A percentile compares a stretch with the other conserved stretches of the same genome.
These are phyloP conservation scores for Thalassaphorura encarpata DNA, from an alignment of 1,140 invertebrate species.

Conservation along the genomic window DNA sequence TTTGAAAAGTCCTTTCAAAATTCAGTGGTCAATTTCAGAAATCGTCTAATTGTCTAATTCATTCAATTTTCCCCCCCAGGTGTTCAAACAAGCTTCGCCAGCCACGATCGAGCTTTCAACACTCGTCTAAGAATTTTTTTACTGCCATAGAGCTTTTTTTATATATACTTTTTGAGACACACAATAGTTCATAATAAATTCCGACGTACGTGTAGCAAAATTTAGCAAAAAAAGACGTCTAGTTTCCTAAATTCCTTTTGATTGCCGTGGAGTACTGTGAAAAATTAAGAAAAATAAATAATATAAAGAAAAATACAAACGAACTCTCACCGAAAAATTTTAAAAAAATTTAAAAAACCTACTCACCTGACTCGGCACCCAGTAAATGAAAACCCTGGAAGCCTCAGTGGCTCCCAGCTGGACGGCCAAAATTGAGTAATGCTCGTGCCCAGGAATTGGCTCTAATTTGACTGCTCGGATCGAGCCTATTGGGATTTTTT, in stretches of 20 bases:
- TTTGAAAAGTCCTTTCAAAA: too few species aligned
- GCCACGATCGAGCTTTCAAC: constrained; percentile 33
- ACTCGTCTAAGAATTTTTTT: constrained; percentile 29
- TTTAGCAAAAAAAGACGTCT: constrained; percentile 2
- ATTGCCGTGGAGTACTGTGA: not conserved
- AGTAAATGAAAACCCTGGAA: constrained; percentile 86
- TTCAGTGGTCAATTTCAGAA: too few species aligned
- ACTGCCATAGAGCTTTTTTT: too few species aligned
- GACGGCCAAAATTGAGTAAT: constrained; percentile 88
- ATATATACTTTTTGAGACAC: too few species aligned
- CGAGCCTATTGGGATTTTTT: constrained; percentile 82
- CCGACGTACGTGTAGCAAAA: too few species aligned
- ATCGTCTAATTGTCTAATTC: too few species aligned
- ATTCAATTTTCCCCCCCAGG: too few species aligned
- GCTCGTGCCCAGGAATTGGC: constrained; percentile 77
- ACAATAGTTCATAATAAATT: too few species aligned
- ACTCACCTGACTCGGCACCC: constrained; percentile 70
- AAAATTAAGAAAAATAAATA: not conserved
- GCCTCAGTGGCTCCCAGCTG: constrained; percentile 80
- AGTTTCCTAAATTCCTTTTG: too few species aligned
- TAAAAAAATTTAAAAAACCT: too few species aligned
- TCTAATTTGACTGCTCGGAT: constrained; percentile 76
- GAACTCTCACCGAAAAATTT: too few species aligned
- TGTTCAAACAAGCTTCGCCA: too few species aligned
- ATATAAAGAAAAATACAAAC: not conserved